Conservation (phyloP, 2,113 vertebrate species). For the Glaucidium brasilianum region DNA sequence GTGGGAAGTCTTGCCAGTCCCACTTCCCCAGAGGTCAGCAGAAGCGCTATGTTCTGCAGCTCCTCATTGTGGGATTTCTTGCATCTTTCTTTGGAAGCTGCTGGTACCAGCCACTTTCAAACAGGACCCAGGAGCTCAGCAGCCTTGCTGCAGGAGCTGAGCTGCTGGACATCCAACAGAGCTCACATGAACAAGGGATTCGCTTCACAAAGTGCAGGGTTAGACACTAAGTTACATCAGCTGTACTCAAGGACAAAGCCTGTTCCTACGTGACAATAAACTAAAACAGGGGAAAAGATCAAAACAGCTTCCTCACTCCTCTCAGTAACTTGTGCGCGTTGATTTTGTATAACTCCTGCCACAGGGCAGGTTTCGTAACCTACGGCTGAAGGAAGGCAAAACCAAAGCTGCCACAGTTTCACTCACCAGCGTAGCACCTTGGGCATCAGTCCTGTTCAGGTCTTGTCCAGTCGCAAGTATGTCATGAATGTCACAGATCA, state of each 20-base stretch:
- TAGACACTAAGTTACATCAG: neutral
- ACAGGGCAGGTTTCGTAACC: neutral
- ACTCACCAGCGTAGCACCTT: slow-evolving; percentile 93
- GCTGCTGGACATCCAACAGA: neutral
- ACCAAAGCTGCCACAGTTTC: neutral
- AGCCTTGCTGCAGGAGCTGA: neutral
- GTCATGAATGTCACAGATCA: slow-evolving; percentile 90
- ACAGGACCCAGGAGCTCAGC: neutral
- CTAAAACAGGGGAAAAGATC: neutral
- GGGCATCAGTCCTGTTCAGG: slow-evolving; percentile 88
- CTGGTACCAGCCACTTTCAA: neutral
- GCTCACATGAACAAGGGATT: neutral
- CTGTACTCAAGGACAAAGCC: neutral
- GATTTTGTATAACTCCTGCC: neutral
- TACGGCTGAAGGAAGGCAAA: neutral
- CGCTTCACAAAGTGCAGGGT: accelerated
- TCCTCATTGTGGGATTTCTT: neutral
- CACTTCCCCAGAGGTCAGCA: neutral
- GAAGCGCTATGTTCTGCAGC: neutral
- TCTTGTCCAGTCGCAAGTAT: slow-evolving; percentile 84
- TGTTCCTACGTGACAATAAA: neutral
- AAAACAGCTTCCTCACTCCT: neutral
- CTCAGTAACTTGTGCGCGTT: neutral
- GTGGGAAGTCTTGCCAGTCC: neutral
- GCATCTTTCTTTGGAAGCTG: neutral